phyloP scores from a whole-genome alignment of 2,888 invertebrate genomes.

The Balanococcus diminutus region DNA sequence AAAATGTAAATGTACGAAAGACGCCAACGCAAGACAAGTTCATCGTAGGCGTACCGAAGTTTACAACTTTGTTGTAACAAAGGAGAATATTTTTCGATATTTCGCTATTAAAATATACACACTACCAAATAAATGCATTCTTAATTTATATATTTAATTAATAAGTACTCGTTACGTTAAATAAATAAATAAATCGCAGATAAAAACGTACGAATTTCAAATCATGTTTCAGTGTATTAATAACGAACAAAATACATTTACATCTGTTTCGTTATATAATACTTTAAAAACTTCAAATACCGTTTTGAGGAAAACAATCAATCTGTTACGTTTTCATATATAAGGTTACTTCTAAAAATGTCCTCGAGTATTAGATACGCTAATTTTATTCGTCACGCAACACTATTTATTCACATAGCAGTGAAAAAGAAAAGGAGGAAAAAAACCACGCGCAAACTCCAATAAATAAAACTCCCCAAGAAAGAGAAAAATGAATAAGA shows the following conservation, averaged over 20 bases:
- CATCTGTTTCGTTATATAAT: neutral
- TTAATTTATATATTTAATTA: conserved; percentile 34
- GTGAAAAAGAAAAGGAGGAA: neutral
- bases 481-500: neutral
- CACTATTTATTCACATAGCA: neutral
- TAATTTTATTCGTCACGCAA: conserved; percentile 32
- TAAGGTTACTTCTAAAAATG: conserved; percentile 7
- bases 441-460: neutral
- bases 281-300: neutral
- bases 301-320: conserved; percentile 14
- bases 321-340: neutral
- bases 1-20: neutral
- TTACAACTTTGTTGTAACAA: conserved; percentile 5
- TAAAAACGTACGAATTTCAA: neutral
- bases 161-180: conserved; percentile 37
- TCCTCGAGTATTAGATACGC: conserved; percentile 28
- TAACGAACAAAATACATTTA: neutral
- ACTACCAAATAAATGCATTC: conserved; percentile 35
- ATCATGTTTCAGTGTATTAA: conserved; percentile 1
- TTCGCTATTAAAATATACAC: neutral
- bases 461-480: neutral
- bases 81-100: conserved; percentile 5
- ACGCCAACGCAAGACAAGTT: no score
- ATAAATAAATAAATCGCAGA: conserved; percentile 17
- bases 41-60: neutral